phyloP scores from a whole-genome alignment of 2,797 vertebrate species.

The Melopsittacus undulatus region DNA sequence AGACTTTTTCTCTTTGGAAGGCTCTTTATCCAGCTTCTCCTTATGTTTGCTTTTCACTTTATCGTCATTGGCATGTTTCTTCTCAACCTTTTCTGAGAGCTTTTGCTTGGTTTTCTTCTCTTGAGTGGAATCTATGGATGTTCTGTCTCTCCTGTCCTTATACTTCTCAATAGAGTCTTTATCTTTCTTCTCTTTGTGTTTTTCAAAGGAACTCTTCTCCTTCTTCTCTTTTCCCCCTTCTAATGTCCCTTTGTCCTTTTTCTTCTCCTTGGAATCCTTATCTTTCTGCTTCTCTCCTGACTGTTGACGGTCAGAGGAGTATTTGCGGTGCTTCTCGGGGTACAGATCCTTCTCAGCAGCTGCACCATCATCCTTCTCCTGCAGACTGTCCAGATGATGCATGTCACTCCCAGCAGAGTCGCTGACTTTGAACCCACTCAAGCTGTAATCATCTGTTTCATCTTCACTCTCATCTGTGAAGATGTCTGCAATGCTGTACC shows the following conservation, averaged over 20 bases:
- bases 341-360: slow-evolving; percentile 80
- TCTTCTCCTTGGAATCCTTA: slow-evolving; percentile 92
- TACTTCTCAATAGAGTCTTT: slow-evolving; percentile 88
- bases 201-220: slow-evolving; percentile 85
- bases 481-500: slow-evolving; percentile 95
- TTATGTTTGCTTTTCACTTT: slow-evolving; percentile 91
- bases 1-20: slow-evolving; percentile 88
- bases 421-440: slow-evolving; percentile 75
- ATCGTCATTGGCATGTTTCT: slow-evolving; percentile 87
- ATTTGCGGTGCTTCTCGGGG: slow-evolving; percentile 89
- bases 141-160: slow-evolving; percentile 92
- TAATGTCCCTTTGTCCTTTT: slow-evolving; percentile 85
- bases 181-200: slow-evolving; percentile 94
- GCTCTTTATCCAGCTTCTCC: slow-evolving; percentile 87
- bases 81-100: slow-evolving; percentile 82
- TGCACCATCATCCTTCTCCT: slow-evolving; percentile 84
- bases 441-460: slow-evolving; percentile 84
- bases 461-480: slow-evolving; percentile 98
- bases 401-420: slow-evolving; percentile 78
- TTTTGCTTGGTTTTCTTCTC: slow-evolving; percentile 93
- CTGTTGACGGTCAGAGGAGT: slow-evolving; percentile 86
- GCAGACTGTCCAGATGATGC: slow-evolving; percentile 84
- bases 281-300: slow-evolving; percentile 87
- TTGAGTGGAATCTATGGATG: slow-evolving; percentile 85
- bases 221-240: slow-evolving; percentile 91